These are phyloP conservation scores for Polyergus mexicanus DNA, from an alignment of 1,140 invertebrate species.

Conservation along the genomic window DNA sequence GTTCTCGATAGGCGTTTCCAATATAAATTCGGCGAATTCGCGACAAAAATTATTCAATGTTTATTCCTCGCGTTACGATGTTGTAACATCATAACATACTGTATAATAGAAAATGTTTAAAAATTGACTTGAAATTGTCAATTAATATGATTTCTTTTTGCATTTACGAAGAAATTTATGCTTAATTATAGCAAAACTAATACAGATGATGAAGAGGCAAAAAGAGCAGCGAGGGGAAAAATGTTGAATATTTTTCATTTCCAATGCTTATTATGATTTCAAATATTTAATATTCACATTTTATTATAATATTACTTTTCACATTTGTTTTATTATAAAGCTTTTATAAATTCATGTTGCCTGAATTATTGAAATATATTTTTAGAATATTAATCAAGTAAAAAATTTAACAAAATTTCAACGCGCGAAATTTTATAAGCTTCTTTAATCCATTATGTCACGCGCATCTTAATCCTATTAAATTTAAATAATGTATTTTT, in stretches of 20 bases:
- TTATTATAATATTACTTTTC: conserved; percentile 50
- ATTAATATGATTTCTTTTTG: conserved; percentile 11
- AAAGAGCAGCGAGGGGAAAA: conserved; percentile 17
- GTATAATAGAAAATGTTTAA: background rate
- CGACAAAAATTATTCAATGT: background rate
- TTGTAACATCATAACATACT: background rate
- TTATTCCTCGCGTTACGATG: background rate
- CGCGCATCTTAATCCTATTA: conserved; percentile 22
- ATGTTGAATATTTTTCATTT: conserved; percentile 48
- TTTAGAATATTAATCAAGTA: background rate
- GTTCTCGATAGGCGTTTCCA: background rate
- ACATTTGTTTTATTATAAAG: conserved; percentile 37
- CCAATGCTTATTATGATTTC: conserved; percentile 43
- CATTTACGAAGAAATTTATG: background rate
- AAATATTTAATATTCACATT: conserved; percentile 49
- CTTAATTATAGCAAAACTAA: background rate
- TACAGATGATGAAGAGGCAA: background rate
- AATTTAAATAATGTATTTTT: conserved; percentile 54
- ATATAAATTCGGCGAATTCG: background rate
- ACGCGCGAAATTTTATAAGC: conserved; percentile 34
- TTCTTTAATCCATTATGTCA: conserved; percentile 20
- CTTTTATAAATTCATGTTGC: conserved; percentile 24
- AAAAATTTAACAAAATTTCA: conserved; percentile 45
- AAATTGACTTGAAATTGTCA: too few relatives aligned
- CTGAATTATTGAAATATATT: conserved; percentile 36